A percentile compares a stretch with the other conserved stretches of the same genome.
These are phyloP conservation scores for Passerculus sandwichensis DNA, from an alignment of 2,797 vertebrate genomes.

Conservation along the genomic window DNA sequence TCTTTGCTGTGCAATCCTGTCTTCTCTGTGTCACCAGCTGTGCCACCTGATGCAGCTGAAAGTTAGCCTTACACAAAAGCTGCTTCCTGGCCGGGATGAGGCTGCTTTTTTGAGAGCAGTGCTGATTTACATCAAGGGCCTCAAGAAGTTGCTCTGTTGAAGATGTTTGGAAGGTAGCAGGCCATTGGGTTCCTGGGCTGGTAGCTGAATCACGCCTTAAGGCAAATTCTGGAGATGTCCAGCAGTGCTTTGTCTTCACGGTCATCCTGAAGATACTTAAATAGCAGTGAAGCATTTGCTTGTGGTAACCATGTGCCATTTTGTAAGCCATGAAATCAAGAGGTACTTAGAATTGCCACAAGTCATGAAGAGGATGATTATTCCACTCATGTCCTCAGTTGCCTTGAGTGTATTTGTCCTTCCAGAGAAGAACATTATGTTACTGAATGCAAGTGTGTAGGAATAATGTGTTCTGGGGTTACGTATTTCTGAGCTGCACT, in stretches of 20 bases:
- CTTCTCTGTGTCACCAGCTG: not conserved
- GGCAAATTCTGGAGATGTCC: not conserved
- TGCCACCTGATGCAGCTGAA: not conserved
- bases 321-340: not conserved
- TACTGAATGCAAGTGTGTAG: not conserved
- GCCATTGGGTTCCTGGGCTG: not conserved
- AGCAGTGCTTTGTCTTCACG: fast-evolving
- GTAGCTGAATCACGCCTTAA: not conserved
- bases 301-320: not conserved
- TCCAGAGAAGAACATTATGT: not conserved
- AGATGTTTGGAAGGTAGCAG: not conserved
- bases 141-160: not conserved
- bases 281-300: not conserved
- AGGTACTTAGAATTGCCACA: not conserved
- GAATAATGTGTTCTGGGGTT: not conserved
- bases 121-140: not conserved
- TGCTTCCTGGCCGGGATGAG: not conserved
- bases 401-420: not conserved
- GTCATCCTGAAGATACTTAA: not conserved
- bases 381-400: not conserved
- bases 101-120: not conserved
- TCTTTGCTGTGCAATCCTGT: not conserved
- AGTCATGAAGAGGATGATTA: not conserved
- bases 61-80: not conserved
- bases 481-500: not conserved